Base-by-base conservation (phyloP, 1,140 invertebrate genomes). In the Cyclargus thomasi region DNA sequence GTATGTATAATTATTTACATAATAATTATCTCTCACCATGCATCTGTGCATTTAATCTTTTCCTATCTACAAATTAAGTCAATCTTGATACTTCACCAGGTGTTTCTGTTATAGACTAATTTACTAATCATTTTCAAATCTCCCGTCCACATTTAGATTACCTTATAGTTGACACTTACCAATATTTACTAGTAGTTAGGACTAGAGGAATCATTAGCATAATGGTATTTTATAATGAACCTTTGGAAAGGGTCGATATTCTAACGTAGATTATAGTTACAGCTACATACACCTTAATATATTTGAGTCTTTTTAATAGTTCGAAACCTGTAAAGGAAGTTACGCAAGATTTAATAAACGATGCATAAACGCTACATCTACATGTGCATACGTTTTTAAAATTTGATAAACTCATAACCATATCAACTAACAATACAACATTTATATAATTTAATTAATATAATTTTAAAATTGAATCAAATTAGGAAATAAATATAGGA, bases 1-100 rank as follows among this genome's bases (percentile, higher is more conserved):
- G 8, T 70, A 77, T 81, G 20, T 80, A 80, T 80, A 77, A 78
- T 72, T 80, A 81, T 84, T 75, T 81, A 81, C 79, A 80, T 14
- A 67, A 80, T 14, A 67, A 29, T 29, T 29, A 29, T 71, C 59
- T 62, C n/a, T 64, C 68, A 63, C 5, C 20, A 39, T 69, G 67
- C 67, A 74, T 64, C 70, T 70, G 70, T 73, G 71, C 53, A 67
- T 64, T 68, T 47, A 21, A 47, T 20, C 63, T 23, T 65, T 65
- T 53, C 47, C 64, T 53, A 68, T 39, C 64, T 75, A 67, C 62
- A 70, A 21, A 22, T 59, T 17, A 18, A 47, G 6, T 16, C 10
- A 47, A 14, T 47, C 10, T 47, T 47, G 39, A 47, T 47, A 47
- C 39, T 47, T 47, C 6, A 47, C 39, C 39, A 47, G 10, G 10